These are phyloP conservation scores for Nothobranchius furzeri DNA, from an alignment of 2,113 vertebrate genomes.

Conservation along the genomic window DNA sequence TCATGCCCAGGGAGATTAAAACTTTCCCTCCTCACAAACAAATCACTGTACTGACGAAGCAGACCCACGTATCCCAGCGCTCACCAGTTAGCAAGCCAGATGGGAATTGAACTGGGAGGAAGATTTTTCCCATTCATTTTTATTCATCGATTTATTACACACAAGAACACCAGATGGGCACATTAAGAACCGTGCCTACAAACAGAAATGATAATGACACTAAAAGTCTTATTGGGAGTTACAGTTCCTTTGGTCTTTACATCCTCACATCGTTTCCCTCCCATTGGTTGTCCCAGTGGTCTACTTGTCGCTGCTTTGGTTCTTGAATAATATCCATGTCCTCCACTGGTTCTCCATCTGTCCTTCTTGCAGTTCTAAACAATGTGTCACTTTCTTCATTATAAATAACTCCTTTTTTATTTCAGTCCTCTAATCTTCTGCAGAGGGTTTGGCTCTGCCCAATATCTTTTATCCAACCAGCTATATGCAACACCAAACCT, in stretches of 20 bases:
- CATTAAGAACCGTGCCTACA: not conserved
- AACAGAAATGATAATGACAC: not conserved
- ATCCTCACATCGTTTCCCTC: not conserved
- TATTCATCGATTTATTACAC: not conserved
- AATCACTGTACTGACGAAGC: not conserved
- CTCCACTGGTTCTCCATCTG: not conserved
- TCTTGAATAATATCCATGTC: not conserved
- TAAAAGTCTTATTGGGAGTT: not conserved
- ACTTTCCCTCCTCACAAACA: not conserved
- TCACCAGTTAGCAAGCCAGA: slow-evolving; percentile 2
- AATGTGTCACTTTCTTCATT: not conserved
- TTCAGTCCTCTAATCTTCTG: not conserved
- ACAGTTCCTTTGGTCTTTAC: not conserved
- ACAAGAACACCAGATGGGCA: not conserved
- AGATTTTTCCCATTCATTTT: not conserved
- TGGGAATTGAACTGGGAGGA: not conserved
- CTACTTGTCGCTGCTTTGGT: not conserved
- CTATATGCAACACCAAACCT: not conserved
- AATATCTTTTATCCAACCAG: not conserved
- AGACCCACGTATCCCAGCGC: not conserved
- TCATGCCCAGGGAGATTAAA: not conserved
- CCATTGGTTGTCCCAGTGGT: not conserved
- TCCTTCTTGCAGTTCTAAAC: not conserved
- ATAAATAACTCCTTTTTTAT: not conserved
- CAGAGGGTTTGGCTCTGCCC: not conserved